Percentiles rank a stretch among this genome's conserved stretches.
phyloP scores from a whole-genome alignment of 1,140 invertebrate genomes.

The Eriosoma lanigerum region DNA sequence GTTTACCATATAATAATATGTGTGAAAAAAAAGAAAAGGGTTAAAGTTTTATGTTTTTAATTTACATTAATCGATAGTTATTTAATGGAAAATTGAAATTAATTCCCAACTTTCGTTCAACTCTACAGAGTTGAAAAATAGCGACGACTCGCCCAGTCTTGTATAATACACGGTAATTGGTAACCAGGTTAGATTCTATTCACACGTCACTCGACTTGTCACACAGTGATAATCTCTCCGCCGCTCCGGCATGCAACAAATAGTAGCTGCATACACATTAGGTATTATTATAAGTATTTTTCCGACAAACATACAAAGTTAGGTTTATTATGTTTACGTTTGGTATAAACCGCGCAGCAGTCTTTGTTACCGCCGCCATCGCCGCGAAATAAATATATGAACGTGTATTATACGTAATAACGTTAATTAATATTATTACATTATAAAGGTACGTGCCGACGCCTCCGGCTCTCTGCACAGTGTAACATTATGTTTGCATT shows the following conservation, averaged over 20 bases:
- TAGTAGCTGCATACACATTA: neutral
- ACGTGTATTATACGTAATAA: neutral
- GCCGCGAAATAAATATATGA: neutral
- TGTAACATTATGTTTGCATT: neutral
- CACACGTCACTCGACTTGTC: constrained; percentile 28
- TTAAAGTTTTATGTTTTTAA: no score
- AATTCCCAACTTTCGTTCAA: no score
- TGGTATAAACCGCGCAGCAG: neutral
- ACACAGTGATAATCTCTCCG: neutral
- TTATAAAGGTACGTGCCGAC: neutral
- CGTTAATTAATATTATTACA: constrained; percentile 7
- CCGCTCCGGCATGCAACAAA: neutral
- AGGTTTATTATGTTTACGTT: no score
- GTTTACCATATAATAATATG: no score
- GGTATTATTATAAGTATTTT: neutral
- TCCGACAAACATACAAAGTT: neutral
- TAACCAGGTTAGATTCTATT: neutral
- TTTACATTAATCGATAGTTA: no score
- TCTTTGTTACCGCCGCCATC: neutral
- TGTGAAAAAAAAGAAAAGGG: no score
- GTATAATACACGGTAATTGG: neutral
- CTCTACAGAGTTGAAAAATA: no score
- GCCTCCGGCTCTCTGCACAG: neutral
- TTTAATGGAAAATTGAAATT: no score
- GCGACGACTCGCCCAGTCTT: neutral